Base-by-base conservation (phyloP, 2,888 invertebrate genomes). In the Scaptomyza cyrtandrae region DNA sequence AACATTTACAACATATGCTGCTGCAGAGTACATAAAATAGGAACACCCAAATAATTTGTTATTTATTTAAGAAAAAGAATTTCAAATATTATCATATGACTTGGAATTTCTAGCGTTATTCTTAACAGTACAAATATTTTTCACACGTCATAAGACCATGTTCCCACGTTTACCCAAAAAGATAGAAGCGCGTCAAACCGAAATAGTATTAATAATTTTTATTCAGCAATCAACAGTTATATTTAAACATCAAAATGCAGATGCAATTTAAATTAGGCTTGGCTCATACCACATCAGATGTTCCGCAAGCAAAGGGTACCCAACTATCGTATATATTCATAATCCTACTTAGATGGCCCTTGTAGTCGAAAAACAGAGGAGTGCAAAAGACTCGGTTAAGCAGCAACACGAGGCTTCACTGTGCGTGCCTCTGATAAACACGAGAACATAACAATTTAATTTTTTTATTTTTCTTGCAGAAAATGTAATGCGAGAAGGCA, bases 401-500 rank as follows among this genome's bases (percentile, higher is more conserved):
- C 13, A 5, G 35, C 13, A 35, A 35, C 1, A 13, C 13, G 35
- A 27, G 29, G 4, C 19, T 41, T 19, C 9, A 14, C 11, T 11
- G 29, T 41, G 29, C 39, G 29, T 35, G 13, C 1, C 9, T 56
- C 24, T n/a, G 29, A 6, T 29, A 10, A 29, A 39, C 9, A 53
- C 3, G 6, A 13, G 11, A 58, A 4, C 2, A 27, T 19, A 11
- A 27, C 3, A 16, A 33, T 35, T 29, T n/a, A 44, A 29, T 11
- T 39, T 43, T 35, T n/a, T 53, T 6, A 16, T 27, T 54, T 37
- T 45, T 14, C 6, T 78, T 82, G 46, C 88, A 89, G 89, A 90
- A 84, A 66, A 89, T 90, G 89, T 90, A 87, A 90, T 68, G 41
- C 45, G 31, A 53, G 45, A 39, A 62, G 54, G 31, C 69, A 60